Evolutionary conservation across 2,797 vertebrate genomes (phyloP), one percentile per base, ranked within the genome.

Genomic region (Coreius guichenoti): DNA sequence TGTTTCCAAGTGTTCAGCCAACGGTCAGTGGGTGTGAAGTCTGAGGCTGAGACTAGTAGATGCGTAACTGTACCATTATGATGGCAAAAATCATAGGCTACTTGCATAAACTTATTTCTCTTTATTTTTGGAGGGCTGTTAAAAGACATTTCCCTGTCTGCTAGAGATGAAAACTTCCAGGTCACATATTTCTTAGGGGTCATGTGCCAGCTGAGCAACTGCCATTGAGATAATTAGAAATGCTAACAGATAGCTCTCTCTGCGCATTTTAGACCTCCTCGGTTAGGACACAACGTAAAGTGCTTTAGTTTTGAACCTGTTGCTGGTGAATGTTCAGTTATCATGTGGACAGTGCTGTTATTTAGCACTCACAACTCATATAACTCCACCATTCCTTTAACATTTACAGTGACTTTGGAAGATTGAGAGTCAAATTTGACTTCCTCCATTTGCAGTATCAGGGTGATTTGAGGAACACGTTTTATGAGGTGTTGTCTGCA

Each of bases 381-480:
- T 63, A 79, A 65, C 3, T 5, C 39, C 8, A 31, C 39, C 7
- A 1, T 63, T 80, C 16, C 21, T 47, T 47, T 45, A 58, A 58
- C 17, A 68, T 78, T 84, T 33, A 43, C 36, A 58, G 63, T 70
- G 82, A 70, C 75, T 58, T 78, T 70, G 65, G 14, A 43, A 7
- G 19, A 73, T 49, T n/a, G 21, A 43, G 43, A 76, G 45, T 80
- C 70, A 65, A 82, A 74, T 23, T 70, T 33, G n/a, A 47, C 17
- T 31, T 58, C 29, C 43, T 75, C 29, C 23, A 65, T 31, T n/a
- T 70, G 5, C 12, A 58, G 33, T 43, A 39, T 83, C 45, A 74
- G 81, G 26, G 49, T 88, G 90, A 91, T 91, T 86, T 82, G 75
- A 86, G 74, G 36, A 85, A 72, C 70, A 89, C 58, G 83, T 87